Evolutionary conservation across 1,140 invertebrate genomes (phyloP).

Genomic region (Drosophila tsacasi): DNA sequence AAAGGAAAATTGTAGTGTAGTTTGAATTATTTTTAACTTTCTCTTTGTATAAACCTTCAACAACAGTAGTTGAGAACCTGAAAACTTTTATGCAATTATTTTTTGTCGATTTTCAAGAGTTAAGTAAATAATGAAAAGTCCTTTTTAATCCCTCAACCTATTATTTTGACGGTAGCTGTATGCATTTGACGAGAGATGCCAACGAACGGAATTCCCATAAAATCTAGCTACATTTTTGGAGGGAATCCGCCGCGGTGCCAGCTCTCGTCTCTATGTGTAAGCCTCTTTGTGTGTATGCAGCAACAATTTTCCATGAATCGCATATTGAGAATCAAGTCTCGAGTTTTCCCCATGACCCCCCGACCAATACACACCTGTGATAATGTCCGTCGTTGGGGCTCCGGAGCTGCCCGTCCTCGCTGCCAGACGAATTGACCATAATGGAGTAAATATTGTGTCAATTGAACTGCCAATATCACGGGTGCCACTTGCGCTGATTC

Average conservation of each 20-base stretch:
- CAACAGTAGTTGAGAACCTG: too few relatives aligned
- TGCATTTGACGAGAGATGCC: conserved; percentile 5
- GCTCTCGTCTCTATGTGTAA: conserved; percentile 31
- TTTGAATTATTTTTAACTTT: not conserved
- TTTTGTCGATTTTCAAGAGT: too few relatives aligned
- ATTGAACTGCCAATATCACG: conserved; percentile 32
- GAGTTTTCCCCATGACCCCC: conserved; percentile 31
- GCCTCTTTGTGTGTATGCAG: conserved; percentile 68
- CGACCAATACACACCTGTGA: conserved; percentile 78
- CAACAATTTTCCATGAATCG: conserved; percentile 76
- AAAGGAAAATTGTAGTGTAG: not conserved
- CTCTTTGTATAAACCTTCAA: not conserved
- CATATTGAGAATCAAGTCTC: conserved; percentile 33
- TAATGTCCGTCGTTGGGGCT: conserved; percentile 78
- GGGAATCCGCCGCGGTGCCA: conserved; percentile 22
- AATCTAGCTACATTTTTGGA: conserved; percentile 10
- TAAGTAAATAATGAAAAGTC: not conserved
- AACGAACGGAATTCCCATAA: not conserved
- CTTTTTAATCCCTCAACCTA: not conserved
- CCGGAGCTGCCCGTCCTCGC: conserved; percentile 82
- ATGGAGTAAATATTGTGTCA: conserved; percentile 19
- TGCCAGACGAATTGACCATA: conserved; percentile 81
- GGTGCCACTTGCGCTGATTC: conserved; percentile 35
- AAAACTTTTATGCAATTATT: not conserved
- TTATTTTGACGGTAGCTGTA: conserved; percentile 8